Percentiles rank a stretch among this genome's conserved stretches.
Conservation (phyloP, 1,140 invertebrate species). For the Drosophila takahashii region DNA sequence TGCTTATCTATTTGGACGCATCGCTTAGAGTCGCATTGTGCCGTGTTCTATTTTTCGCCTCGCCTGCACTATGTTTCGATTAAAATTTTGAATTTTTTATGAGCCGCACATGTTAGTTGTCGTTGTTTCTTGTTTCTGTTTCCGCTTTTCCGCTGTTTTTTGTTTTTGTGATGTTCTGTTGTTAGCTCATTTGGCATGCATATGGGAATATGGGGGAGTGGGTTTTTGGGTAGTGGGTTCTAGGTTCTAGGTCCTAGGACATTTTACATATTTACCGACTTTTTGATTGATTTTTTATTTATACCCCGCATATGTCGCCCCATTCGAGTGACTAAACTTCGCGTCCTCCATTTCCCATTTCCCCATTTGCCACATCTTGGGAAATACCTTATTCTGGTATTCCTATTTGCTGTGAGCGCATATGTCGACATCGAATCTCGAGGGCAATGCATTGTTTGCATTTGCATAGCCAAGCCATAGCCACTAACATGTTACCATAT, state of each 20-base stretch:
- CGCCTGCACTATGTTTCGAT: slow-evolving; percentile 77
- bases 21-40: slow-evolving; percentile 46
- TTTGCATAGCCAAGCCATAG: slow-evolving; percentile 55
- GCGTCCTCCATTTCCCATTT: neutral
- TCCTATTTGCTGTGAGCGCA: slow-evolving; percentile 41
- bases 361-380: slow-evolving; percentile 8
- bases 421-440: slow-evolving; percentile 63
- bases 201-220: slow-evolving; percentile 13
- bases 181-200: slow-evolving; percentile 62
- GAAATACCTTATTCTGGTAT: slow-evolving; percentile 12
- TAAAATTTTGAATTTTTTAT: slow-evolving; percentile 81
- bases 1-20: slow-evolving; percentile 49
- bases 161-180: slow-evolving; percentile 30
- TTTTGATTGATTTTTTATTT: slow-evolving; percentile 82
- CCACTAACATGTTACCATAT: slow-evolving; percentile 17
- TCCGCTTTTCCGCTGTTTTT: neutral
- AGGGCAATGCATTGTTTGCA: slow-evolving; percentile 71
- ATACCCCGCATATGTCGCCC: slow-evolving; percentile 70
- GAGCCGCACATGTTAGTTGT: slow-evolving; percentile 50
- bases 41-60: slow-evolving; percentile 66
- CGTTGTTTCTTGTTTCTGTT: slow-evolving; percentile 5
- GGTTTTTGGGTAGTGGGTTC: neutral
- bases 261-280: slow-evolving; percentile 46
- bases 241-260: neutral
- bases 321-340: slow-evolving; percentile 30